These are phyloP conservation scores for Eriocheir sinensis DNA, from an alignment of 1,140 invertebrate genomes.

Conservation along the genomic window DNA sequence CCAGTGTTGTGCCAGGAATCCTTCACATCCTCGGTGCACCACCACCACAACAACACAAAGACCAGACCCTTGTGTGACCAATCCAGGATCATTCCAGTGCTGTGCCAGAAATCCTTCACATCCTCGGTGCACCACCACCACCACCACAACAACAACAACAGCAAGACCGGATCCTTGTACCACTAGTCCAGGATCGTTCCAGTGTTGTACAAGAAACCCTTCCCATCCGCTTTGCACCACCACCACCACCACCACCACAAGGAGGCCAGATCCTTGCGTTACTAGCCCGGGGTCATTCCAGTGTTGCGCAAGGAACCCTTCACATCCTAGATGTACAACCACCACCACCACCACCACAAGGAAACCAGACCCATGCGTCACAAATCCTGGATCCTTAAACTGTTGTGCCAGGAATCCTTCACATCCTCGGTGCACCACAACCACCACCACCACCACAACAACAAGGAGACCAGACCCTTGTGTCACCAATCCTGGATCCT, in stretches of 20 bases:
- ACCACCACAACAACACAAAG: constrained; percentile 50
- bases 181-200: constrained; percentile 34
- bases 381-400: constrained; percentile 42
- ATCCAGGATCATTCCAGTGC: constrained; percentile 66
- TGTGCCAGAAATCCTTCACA: constrained; percentile 60
- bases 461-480: constrained; percentile 70
- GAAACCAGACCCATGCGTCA: constrained; percentile 50
- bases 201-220: constrained; percentile 70
- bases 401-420: constrained; percentile 67
- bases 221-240: constrained; percentile 46
- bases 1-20: constrained; percentile 33
- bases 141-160: constrained; percentile 60
- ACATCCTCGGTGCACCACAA: constrained; percentile 60
- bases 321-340: constrained; percentile 47
- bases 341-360: constrained; percentile 67
- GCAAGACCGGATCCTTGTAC: constrained; percentile 59
- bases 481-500: constrained; percentile 57
- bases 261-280: constrained; percentile 62
- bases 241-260: constrained; percentile 66
- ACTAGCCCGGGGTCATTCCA: constrained; percentile 55
- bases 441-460: constrained; percentile 59
- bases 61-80: constrained; percentile 62
- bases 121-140: constrained; percentile 51
- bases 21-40: constrained; percentile 53
- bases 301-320: constrained; percentile 66